These are phyloP conservation scores for Labeo calbasu DNA, from an alignment of 2,797 vertebrate species.

Conservation along the genomic window DNA sequence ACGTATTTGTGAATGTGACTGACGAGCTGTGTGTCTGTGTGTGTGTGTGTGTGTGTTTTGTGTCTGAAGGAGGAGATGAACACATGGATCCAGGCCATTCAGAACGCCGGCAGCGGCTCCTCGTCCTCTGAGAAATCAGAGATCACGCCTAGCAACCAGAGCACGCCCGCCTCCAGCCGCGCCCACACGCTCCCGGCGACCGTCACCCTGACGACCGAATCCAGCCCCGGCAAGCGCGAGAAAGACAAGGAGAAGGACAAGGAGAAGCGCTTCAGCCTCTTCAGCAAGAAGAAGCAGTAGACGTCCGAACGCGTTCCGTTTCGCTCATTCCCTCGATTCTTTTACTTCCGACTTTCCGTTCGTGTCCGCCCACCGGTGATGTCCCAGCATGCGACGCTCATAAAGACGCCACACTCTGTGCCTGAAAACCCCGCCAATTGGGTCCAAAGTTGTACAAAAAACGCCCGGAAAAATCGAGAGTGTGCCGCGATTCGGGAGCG, in stretches of 20 bases:
- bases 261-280: slow-evolving; percentile 97
- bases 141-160: slow-evolving; percentile 91
- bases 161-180: slow-evolving; percentile 91
- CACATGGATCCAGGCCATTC: slow-evolving; percentile 94
- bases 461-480: slow-evolving; percentile 70
- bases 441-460: slow-evolving; percentile 79
- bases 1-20: neutral
- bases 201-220: slow-evolving; percentile 88
- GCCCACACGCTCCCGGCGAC: slow-evolving; percentile 95
- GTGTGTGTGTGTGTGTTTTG: neutral
- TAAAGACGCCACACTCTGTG: slow-evolving; percentile 95
- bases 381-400: slow-evolving; percentile 96
- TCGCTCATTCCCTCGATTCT: slow-evolving; percentile 61
- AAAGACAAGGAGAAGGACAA: slow-evolving; percentile 94
- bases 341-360: slow-evolving; percentile 65
- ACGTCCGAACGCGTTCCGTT: slow-evolving; percentile 66
- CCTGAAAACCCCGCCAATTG: slow-evolving; percentile 83
- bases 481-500: slow-evolving; percentile 78
- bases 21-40: neutral
- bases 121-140: slow-evolving; percentile 85
- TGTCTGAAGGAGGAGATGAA: slow-evolving; percentile 95
- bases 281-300: slow-evolving; percentile 98
- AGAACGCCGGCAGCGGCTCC: slow-evolving; percentile 72
- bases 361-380: slow-evolving; percentile 76
- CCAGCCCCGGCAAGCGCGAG: slow-evolving; percentile 96